Evolutionary conservation across 2,888 invertebrate genomes (phyloP).

Genomic region (Tenthredo amoena): DNA sequence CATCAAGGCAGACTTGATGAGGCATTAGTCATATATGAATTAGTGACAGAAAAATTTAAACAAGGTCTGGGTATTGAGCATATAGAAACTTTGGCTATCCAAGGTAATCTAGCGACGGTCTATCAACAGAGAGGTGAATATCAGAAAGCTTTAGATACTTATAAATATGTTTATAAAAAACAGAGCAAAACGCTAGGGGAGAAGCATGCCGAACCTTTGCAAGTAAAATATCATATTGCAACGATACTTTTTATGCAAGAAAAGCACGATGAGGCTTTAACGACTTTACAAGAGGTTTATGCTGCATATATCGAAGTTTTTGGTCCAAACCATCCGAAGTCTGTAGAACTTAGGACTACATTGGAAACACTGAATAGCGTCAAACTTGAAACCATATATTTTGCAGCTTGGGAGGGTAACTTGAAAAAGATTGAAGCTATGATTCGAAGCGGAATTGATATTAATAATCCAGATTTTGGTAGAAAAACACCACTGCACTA

Average conservation of each 20-base stretch:
- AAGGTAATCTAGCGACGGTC: background rate
- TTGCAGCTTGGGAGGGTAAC: background rate
- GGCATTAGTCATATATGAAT: conserved; percentile 25
- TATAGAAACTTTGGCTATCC: conserved; percentile 1
- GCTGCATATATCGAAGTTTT: background rate
- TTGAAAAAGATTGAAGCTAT: background rate
- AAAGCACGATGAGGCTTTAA: background rate
- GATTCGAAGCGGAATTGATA: conserved; percentile 47
- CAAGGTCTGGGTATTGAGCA: conserved; percentile 11
- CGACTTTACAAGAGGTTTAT: conserved; percentile 22
- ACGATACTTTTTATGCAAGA: background rate
- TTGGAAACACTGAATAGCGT: background rate
- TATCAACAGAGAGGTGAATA: background rate
- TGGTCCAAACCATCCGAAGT: conserved; percentile 16
- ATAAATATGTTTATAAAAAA: background rate
- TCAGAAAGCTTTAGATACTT: background rate
- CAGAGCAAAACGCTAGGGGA: background rate
- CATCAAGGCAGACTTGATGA: conserved; percentile 19
- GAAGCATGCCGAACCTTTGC: background rate
- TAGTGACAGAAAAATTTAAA: conserved; percentile 34
- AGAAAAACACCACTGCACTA: conserved; percentile 54
- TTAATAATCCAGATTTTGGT: conserved; percentile 22
- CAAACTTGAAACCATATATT: conserved; percentile 8
- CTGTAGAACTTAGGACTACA: background rate
- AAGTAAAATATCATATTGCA: conserved; percentile 8